These are phyloP conservation scores for Calameuta idolon DNA, from an alignment of 2,888 invertebrate genomes.

Conservation along the genomic window DNA sequence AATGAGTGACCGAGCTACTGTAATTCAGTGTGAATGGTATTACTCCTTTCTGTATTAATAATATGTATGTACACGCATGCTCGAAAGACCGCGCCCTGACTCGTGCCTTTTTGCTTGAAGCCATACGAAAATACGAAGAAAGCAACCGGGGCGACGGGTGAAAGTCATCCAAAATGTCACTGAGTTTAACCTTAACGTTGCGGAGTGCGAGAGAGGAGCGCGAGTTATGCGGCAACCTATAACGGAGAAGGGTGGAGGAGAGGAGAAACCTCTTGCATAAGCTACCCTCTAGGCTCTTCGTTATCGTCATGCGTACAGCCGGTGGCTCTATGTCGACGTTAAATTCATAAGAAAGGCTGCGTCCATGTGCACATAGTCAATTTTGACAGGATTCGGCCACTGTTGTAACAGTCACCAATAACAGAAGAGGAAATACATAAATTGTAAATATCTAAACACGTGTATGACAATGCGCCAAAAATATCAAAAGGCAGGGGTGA, in stretches of 20 bases:
- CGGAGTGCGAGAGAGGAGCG: conserved; percentile 18
- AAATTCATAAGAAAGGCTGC: no score
- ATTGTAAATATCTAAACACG: no score
- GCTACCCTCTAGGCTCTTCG: conserved; percentile 12
- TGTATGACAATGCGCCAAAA: no score
- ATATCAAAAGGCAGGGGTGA: no score
- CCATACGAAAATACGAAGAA: conserved; percentile 57
- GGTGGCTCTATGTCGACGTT: no score
- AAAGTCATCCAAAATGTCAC: conserved; percentile 65
- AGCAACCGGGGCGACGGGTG: conserved; percentile 54
- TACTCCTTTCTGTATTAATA: not conserved
- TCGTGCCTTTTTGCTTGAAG: no score
- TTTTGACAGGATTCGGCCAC: no score
- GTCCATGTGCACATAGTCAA: no score
- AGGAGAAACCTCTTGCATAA: conserved; percentile 22
- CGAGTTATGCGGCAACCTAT: conserved; percentile 17
- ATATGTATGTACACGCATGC: conserved; percentile 3
- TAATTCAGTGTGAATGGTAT: not conserved
- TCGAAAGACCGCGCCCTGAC: conserved; percentile 34
- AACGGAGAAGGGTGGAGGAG: not conserved
- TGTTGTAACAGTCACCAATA: no score
- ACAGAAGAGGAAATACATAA: no score
- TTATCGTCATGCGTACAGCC: not conserved
- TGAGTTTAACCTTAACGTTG: conserved; percentile 59
- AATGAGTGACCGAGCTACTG: not conserved